Evolutionary conservation across 1,140 invertebrate genomes (phyloP).

Genomic region (Drosophila bocki): DNA sequence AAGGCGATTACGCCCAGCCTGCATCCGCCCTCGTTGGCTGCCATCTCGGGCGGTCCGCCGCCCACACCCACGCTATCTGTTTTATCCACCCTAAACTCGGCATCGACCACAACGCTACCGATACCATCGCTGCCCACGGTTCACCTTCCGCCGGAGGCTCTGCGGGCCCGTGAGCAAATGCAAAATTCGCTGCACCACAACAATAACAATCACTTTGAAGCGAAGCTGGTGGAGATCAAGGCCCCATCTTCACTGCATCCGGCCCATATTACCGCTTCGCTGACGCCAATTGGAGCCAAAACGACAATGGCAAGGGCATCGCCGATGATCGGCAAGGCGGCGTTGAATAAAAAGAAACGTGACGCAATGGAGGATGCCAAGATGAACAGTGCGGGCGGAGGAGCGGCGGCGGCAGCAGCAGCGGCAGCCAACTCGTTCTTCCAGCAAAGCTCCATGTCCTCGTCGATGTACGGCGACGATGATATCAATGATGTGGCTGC

Average conservation of each 20-base stretch:
- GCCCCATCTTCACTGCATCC: conserved; percentile 50
- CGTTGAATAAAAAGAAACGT: conserved; percentile 77
- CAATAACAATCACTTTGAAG: conserved; percentile 75
- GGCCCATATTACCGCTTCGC: conserved; percentile 64
- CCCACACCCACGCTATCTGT: conserved; percentile 78
- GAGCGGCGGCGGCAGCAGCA: conserved; percentile 7
- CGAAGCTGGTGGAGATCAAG: conserved; percentile 75
- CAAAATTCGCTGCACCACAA: conserved; percentile 75
- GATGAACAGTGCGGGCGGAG: conserved; percentile 83
- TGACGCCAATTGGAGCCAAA: conserved; percentile 74
- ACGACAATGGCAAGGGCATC: conserved; percentile 34
- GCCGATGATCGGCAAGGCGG: conserved; percentile 60
- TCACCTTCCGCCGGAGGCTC: conserved; percentile 71
- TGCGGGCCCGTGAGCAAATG: conserved; percentile 72
- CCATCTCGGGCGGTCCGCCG: conserved; percentile 74
- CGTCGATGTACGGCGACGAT: conserved; percentile 91
- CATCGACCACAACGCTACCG: conserved; percentile 66
- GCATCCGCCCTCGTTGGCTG: conserved; percentile 77
- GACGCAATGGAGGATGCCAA: conserved; percentile 66
- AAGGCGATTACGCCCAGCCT: conserved; percentile 80
- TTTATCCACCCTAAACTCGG: conserved; percentile 74
- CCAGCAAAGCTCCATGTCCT: conserved; percentile 82
- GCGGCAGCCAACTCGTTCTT: conserved; percentile 78
- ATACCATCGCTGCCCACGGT: conserved; percentile 80
- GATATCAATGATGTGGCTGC: conserved; percentile 99